phyloP scores from a whole-genome alignment of 35 echinoderm and acorn worm genomes.

The Ophioderma brevispina region DNA sequence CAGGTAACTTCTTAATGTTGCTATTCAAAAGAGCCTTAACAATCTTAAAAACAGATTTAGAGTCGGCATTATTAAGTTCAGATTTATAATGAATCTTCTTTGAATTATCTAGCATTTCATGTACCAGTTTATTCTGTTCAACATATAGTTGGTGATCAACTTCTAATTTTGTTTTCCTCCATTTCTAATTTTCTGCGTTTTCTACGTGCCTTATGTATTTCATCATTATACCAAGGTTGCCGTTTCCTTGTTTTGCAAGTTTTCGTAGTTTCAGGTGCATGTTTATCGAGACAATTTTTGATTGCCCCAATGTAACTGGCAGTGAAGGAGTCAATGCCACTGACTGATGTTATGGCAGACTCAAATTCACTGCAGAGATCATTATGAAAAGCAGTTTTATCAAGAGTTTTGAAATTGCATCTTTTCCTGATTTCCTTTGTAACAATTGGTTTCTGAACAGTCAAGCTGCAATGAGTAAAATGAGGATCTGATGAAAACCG shows the following conservation, averaged over 20 bases:
- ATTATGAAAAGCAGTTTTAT: neutral
- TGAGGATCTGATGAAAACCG: neutral
- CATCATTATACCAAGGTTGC: conserved; percentile 11
- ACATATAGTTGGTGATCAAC: neutral
- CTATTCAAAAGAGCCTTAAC: conserved; percentile 16
- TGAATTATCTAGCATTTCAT: conserved; percentile 10
- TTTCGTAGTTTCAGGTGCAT: conserved; percentile 30
- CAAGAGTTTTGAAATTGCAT: neutral
- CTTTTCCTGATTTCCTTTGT: neutral
- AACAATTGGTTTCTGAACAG: neutral
- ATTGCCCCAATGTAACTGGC: neutral
- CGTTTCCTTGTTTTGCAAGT: neutral
- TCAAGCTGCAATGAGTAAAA: conserved; percentile 4
- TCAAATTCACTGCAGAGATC: neutral
- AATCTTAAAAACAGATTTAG: conserved; percentile 25
- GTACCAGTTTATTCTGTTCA: neutral
- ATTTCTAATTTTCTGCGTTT: conserved; percentile 23
- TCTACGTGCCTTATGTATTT: conserved; percentile 32
- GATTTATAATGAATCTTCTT: conserved; percentile 23
- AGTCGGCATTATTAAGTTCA: neutral
- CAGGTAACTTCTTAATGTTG: neutral
- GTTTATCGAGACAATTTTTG: neutral
- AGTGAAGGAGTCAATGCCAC: neutral
- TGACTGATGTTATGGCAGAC: neutral
- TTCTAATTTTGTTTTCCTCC: conserved; percentile 10